These are phyloP conservation scores for Pleuronectes platessa DNA, from an alignment of 2,113 vertebrate species.

Conservation along the genomic window DNA sequence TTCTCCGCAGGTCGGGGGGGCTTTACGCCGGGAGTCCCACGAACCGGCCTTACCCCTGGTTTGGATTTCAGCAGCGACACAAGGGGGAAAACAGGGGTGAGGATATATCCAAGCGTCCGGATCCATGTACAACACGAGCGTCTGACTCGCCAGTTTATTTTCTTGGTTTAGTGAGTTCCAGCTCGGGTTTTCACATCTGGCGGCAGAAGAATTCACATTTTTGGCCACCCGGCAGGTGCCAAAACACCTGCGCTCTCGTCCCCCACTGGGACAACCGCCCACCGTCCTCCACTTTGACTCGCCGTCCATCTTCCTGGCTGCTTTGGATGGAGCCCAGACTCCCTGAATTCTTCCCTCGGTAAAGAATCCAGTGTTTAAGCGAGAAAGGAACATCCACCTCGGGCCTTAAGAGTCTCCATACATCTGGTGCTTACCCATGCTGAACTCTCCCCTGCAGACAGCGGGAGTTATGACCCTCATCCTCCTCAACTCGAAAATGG, in stretches of 20 bases:
- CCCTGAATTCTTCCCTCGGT: conserved; percentile 34
- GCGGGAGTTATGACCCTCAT: conserved; percentile 21
- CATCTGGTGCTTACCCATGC: conserved; percentile 56
- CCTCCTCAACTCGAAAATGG: background rate
- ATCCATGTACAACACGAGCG: conserved; percentile 3
- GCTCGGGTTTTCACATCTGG: conserved; percentile 30
- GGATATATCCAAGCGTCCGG: conserved; percentile 4
- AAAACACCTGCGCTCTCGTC: conserved; percentile 58
- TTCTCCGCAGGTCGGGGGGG: conserved; percentile 41
- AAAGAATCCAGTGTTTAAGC: conserved; percentile 39
- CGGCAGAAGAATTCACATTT: conserved; percentile 18
- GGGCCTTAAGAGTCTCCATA: conserved; percentile 23
- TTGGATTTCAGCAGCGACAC: conserved; percentile 65
- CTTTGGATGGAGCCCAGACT: conserved; percentile 52
- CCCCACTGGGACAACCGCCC: background rate
- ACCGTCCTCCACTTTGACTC: conserved; percentile 4
- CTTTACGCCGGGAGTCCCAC: conserved; percentile 19
- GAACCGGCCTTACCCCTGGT: conserved; percentile 56
- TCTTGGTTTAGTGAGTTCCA: conserved; percentile 44
- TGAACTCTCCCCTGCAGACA: conserved; percentile 17
- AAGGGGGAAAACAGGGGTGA: conserved; percentile 3
- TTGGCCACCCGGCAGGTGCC: conserved; percentile 60
- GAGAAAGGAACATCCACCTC: conserved; percentile 42
- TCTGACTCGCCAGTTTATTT: conserved; percentile 55
- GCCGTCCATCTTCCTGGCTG: conserved; percentile 28